A percentile compares a stretch with the other conserved stretches of the same genome.
Conservation (phyloP, 2,888 invertebrate genomes). For the Pristionchus mayeri region DNA sequence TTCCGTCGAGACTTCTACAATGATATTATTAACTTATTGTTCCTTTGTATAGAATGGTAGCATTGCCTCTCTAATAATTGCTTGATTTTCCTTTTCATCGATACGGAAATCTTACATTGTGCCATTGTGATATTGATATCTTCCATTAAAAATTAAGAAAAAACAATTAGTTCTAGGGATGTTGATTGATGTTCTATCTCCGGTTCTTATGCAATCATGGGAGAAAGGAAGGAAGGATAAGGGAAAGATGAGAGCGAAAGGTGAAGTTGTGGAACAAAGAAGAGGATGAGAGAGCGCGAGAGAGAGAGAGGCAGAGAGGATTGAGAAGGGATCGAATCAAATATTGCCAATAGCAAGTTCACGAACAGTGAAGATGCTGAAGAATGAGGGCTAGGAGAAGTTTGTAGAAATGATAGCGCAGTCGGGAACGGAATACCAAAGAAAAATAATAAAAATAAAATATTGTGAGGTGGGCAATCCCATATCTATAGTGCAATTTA, state of each 20-base stretch:
- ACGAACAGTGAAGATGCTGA: background rate
- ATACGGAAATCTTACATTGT: background rate
- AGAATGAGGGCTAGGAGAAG: background rate
- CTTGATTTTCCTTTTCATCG: too few relatives aligned
- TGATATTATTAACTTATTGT: background rate
- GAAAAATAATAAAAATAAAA: too few relatives aligned
- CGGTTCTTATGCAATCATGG: conserved; percentile 9
- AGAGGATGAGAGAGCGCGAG: background rate
- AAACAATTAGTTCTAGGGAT: background rate
- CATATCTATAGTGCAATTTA: too few relatives aligned
- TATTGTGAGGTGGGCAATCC: too few relatives aligned
- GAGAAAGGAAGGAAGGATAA: background rate
- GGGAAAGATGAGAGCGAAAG: conserved; percentile 24
- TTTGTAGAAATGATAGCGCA: background rate
- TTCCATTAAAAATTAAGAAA: too few relatives aligned
- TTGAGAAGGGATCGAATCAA: background rate
- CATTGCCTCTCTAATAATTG: background rate
- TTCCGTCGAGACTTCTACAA: conserved; percentile 32
- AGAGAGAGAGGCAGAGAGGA: background rate
- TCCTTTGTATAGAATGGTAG: background rate
- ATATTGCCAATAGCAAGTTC: conserved; percentile 34
- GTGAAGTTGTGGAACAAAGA: conserved; percentile 3
- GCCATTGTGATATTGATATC: too few relatives aligned
- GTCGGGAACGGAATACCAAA: background rate
- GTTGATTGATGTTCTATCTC: conserved; percentile 20